Base-by-base conservation (phyloP, 2,797 vertebrate species). In the Cossypha niveicapilla region DNA sequence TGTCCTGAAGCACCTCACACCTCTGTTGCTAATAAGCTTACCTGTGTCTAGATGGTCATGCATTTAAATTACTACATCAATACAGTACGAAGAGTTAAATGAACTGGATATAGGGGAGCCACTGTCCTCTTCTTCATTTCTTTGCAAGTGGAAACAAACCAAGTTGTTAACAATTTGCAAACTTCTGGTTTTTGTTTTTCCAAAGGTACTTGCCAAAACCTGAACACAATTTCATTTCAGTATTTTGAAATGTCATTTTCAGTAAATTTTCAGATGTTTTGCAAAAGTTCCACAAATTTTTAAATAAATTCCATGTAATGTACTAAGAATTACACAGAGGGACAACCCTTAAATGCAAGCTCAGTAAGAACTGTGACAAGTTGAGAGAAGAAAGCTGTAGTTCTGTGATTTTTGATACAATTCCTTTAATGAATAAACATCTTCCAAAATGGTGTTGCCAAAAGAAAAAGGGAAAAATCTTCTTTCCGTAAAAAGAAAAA, bases 161-260 rank as follows among this genome's bases (percentile, higher is more conserved):
- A 75, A 72, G 11, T 44, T 56, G 50, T 86, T 90, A 92, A 88
- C 66, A 44, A 62, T 92, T 88, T 94, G 10, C 50, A 86, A 84
- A 73, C 18, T 34, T 66, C 9, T 56, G 35, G 2, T 48, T 63
- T 88, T 80, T 28, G 15, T 67, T 83, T 82, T 92, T 80, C 19
- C 30, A 67, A 71, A 77, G 51, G 35, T 44, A 7, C 50, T 62
- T 88, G 72, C 65, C 62, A 75, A 75, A 81, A 81, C 24, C 30
- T 47, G 30, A 88, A 34, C 39, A 44, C 7, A 54, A 18, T 84
- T 94, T 88, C 19, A 81, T 13, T 70, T 81, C 54, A 58, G 35
- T 44, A 19, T 60, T 88, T 86, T 70, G 66, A 96, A 96, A 81
- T 88, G 44, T 34, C 51, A 63, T 92, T 90, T 88, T 81, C 56